These are phyloP conservation scores for Belonocnema kinseyi DNA, from an alignment of 1,140 invertebrate genomes.

Conservation along the genomic window DNA sequence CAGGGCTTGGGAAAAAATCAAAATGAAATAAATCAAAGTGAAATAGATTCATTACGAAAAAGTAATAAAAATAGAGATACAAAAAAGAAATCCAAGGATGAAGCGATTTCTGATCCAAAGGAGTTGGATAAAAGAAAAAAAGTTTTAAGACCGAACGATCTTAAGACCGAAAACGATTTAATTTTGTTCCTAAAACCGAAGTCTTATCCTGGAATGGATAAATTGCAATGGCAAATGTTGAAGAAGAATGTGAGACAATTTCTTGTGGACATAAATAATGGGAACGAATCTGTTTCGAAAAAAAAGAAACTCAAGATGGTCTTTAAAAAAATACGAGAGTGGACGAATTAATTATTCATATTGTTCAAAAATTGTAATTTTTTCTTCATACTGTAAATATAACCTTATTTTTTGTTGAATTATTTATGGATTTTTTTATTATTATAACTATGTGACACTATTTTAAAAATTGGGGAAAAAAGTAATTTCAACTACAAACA, in stretches of 20 bases:
- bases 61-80: slow-evolving; percentile 23
- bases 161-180: slow-evolving; percentile 53
- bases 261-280: slow-evolving; percentile 46
- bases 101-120: slow-evolving; percentile 16
- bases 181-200: slow-evolving; percentile 47
- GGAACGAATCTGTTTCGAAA: slow-evolving; percentile 35
- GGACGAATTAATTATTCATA: slow-evolving; percentile 16
- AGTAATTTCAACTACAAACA: no score
- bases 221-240: slow-evolving; percentile 61
- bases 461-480: no score
- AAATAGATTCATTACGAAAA: background rate
- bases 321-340: slow-evolving; percentile 44
- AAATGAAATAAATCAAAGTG: background rate
- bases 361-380: background rate
- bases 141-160: slow-evolving; percentile 32
- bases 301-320: slow-evolving; percentile 42
- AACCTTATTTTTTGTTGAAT: background rate
- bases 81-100: slow-evolving; percentile 31
- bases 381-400: background rate
- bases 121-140: slow-evolving; percentile 2
- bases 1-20: background rate
- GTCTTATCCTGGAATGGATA: slow-evolving; percentile 56
- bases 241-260: slow-evolving; percentile 52
- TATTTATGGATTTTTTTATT: no score
- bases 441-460: no score